Evolutionary conservation across 2,888 invertebrate genomes (phyloP).

Genomic region (Cloeon dipterum): DNA sequence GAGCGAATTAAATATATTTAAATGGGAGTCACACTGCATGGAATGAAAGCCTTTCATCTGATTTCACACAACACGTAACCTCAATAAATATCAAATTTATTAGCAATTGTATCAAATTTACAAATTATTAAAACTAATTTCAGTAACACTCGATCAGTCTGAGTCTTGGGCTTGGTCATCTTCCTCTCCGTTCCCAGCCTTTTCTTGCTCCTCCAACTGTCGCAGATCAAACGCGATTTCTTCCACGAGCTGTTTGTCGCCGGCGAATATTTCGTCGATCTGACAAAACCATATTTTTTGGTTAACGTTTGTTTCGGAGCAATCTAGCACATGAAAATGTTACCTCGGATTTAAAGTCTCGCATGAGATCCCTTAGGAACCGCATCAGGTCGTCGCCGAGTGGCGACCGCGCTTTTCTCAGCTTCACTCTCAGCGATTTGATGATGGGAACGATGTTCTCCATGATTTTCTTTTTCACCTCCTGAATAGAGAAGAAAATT

Average conservation of each 20-base stretch:
- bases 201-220: constrained; percentile 15
- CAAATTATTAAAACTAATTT: no score
- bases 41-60: no score
- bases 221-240: constrained; percentile 21
- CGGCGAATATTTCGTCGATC: constrained; percentile 18
- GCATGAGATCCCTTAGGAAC: constrained; percentile 20
- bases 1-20: no score
- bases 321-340: no score
- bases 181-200: no score
- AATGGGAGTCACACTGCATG: no score
- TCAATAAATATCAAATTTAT: no score
- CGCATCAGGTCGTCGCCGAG: constrained; percentile 19
- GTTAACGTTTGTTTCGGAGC: neutral
- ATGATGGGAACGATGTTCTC: constrained; percentile 41
- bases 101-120: no score
- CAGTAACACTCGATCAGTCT: no score
- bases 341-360: constrained; percentile 22
- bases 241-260: constrained; percentile 18
- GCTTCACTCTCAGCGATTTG: constrained; percentile 31
- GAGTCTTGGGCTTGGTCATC: no score
- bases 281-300: constrained; percentile 6
- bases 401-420: constrained; percentile 22
- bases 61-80: no score
- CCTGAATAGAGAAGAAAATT: no score
- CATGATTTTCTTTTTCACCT: constrained; percentile 36